Base-by-base conservation (phyloP, 2,113 vertebrate genomes). In the Hucho hucho region DNA sequence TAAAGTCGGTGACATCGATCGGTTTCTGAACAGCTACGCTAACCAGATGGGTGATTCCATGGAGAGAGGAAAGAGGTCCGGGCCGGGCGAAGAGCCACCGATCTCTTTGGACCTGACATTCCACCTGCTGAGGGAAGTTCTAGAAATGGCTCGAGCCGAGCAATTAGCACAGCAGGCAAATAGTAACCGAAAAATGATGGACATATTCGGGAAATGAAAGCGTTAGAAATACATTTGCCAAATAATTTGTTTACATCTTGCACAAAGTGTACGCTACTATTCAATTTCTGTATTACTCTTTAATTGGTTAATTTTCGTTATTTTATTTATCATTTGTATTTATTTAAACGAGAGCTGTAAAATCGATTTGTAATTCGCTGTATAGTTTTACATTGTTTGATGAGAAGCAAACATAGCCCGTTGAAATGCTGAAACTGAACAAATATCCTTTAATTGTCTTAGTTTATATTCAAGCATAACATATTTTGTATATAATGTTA, bases 101-200 rank as follows among this genome's bases (percentile, higher is more conserved):
- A 95, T 96, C 82, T 98, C 96, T 20, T 90, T 98, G 89, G 96
- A 98, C 81, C 94, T 98, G 88, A 97, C 96, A 66, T 97, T 98
- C 91, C 95, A 96, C 80, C 94, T 98, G 59, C 95, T 98, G 67
- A 87, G 96, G 47, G 95, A 97, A 89, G 95, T 97, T 65, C 82
- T 98, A 86, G 93, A 96, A 87, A 96, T 97, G 95, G 95, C 95
- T 68, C 92, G 94, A 73, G 95, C 93, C 0, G 95, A 98, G 83
- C 93, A 95, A 85, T 67, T 95, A 25, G 95, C 93, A 9, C 94
- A 95, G 91, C 96, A 96, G 90, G 96, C 94, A 58, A 91, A 94
- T 86, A 95, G 83, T 92, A 98, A 98, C 93, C 94, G 95, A 83
- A 93, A 88, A 91, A 94, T 97, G 84, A 95, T 97, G 96, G 96